A percentile compares a stretch with the other conserved stretches of the same genome.
These are phyloP conservation scores for Imbricaverruca yamaguchii DNA, from an alignment of 2,888 invertebrate species.

Conservation along the genomic window DNA sequence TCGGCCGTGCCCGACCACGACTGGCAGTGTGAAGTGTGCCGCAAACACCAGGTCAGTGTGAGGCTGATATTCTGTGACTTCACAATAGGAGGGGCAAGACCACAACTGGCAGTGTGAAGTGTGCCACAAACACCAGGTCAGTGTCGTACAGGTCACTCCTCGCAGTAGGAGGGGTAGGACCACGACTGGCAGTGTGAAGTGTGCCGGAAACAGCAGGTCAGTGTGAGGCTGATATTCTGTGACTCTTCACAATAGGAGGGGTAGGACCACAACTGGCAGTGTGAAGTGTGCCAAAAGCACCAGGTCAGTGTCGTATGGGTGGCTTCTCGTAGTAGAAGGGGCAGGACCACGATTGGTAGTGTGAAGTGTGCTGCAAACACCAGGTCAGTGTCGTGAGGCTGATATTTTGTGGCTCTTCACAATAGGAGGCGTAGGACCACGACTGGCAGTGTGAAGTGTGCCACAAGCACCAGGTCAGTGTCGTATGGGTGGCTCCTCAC, in stretches of 20 bases:
- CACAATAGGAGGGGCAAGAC: conserved; percentile 42
- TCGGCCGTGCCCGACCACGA: conserved; percentile 92
- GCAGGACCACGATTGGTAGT: no score
- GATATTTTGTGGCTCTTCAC: conserved; percentile 65
- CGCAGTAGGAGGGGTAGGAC: conserved; percentile 42
- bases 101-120: conserved; percentile 96
- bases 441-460: conserved; percentile 97
- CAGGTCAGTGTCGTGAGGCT: conserved; percentile 56
- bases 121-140: conserved; percentile 79
- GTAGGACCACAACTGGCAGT: no score
- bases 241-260: no score
- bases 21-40: conserved; percentile 93
- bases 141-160: conserved; percentile 8
- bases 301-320: no score
- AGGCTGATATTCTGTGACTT: no score
- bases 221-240: no score
- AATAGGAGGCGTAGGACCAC: conserved; percentile 89
- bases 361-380: no score
- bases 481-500: no score
- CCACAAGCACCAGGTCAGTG: conserved; percentile 67
- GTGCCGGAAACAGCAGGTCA: conserved; percentile 69
- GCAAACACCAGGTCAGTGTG: conserved; percentile 64
- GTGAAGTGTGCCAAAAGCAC: no score
- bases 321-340: no score
- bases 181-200: conserved; percentile 97